Conservation (phyloP, 2,797 vertebrate species). For the Sarcophilus harrisii region DNA sequence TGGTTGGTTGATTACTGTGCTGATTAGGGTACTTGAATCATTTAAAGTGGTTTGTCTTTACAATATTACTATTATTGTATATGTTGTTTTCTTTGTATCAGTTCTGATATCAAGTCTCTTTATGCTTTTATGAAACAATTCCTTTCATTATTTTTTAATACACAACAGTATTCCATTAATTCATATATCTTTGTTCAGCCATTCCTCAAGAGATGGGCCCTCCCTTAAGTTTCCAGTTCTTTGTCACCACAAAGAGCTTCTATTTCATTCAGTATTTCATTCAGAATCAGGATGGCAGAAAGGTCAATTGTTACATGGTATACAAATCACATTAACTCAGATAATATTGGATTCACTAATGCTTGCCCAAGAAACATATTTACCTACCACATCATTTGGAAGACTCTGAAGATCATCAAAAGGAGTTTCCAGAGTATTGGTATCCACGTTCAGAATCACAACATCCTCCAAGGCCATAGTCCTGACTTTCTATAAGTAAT, state of each 20-base stretch:
- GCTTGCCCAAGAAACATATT: conserved; percentile 1
- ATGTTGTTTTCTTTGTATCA: neutral
- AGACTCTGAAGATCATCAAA: conserved; percentile 97
- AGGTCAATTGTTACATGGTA: neutral
- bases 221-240: neutral
- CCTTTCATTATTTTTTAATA: neutral
- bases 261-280: neutral
- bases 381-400: conserved; percentile 95
- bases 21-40: neutral
- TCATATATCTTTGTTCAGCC: neutral
- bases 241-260: neutral
- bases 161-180: neutral
- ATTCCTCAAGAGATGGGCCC: neutral
- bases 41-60: neutral
- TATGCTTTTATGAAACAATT: neutral
- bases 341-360: neutral
- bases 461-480: conserved; percentile 95
- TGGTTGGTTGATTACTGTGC: neutral
- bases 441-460: conserved; percentile 94
- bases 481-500: conserved; percentile 90
- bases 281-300: neutral
- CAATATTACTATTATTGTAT: neutral
- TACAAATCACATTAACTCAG: neutral
- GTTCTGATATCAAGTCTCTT: neutral
- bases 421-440: conserved; percentile 96